phyloP scores from a whole-genome alignment of 2,797 vertebrate genomes.

The Urocyon cinereoargenteus region DNA sequence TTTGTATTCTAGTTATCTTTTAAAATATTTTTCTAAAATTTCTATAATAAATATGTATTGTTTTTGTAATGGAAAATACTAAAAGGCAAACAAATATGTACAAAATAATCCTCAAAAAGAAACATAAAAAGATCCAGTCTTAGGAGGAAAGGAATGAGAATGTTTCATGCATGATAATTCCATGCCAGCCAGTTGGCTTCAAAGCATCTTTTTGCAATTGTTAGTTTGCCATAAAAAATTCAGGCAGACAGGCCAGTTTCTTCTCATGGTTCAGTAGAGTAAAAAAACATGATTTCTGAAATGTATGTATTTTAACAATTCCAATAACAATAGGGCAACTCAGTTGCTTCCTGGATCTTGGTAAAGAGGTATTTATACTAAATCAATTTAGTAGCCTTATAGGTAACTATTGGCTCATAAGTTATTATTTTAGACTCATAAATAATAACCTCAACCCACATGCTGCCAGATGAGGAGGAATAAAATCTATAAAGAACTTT shows the following conservation, averaged over 20 bases:
- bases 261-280: background rate
- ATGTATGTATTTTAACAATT: constrained; percentile 19
- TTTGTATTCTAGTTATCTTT: constrained; percentile 12
- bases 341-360: background rate
- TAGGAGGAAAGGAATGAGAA: background rate
- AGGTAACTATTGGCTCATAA: background rate
- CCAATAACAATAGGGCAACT: background rate
- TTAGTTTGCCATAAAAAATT: constrained; percentile 31
- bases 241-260: background rate
- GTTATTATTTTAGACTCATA: constrained; percentile 39
- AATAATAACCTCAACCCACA: background rate
- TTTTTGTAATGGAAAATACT: constrained; percentile 24
- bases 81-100: constrained; percentile 30
- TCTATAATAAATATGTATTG: background rate
- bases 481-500: background rate
- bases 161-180: rapidly evolving
- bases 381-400: background rate
- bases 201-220: background rate
- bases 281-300: constrained; percentile 19
- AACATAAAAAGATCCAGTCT: background rate
- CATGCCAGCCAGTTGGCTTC: background rate
- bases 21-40: constrained; percentile 18
- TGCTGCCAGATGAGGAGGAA: background rate
- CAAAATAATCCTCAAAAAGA: constrained; percentile 21
- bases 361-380: constrained; percentile 47